These are phyloP conservation scores for Hecatera dysodea DNA, from an alignment of 2,888 invertebrate species.

Conservation along the genomic window DNA sequence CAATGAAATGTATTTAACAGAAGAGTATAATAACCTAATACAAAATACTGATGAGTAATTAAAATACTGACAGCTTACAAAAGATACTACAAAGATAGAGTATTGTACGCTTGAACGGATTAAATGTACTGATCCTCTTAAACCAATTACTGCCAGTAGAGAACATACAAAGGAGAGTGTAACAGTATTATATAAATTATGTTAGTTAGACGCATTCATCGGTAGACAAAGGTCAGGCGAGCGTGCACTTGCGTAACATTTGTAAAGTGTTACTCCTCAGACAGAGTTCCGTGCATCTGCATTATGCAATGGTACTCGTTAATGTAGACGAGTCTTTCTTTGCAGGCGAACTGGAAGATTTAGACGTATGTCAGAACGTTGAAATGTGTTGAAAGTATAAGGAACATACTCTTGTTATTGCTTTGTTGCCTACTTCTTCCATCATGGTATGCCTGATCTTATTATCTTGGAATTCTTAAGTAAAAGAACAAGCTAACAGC, in stretches of 20 bases:
- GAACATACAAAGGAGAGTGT: constrained; percentile 60
- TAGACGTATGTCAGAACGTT: constrained; percentile 29
- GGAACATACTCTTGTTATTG: background rate
- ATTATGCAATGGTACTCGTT: constrained; percentile 67
- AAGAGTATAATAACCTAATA: constrained; percentile 3
- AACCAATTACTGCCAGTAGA: constrained; percentile 67
- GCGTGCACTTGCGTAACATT: constrained; percentile 71
- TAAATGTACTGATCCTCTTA: constrained; percentile 65
- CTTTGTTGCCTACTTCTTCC: background rate
- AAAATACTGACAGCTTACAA: constrained; percentile 12
- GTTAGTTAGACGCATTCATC: constrained; percentile 59
- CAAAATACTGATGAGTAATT: constrained; percentile 18
- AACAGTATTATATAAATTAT: constrained; percentile 63
- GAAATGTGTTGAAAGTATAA: constrained; percentile 2
- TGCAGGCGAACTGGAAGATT: constrained; percentile 25
- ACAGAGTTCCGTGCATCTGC: constrained; percentile 69
- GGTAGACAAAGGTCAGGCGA: constrained; percentile 77
- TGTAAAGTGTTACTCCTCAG: constrained; percentile 63
- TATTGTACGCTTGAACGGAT: constrained; percentile 44
- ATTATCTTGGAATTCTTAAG: background rate
- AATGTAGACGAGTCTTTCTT: constrained; percentile 46
- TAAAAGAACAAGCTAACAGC: constrained; percentile 3
- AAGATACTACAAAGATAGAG: constrained; percentile 25
- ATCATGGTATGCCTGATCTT: constrained; percentile 15
- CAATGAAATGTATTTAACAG: background rate